Evolutionary conservation across 2,797 vertebrate species (phyloP).

Genomic region (Muscicapa striata): DNA sequence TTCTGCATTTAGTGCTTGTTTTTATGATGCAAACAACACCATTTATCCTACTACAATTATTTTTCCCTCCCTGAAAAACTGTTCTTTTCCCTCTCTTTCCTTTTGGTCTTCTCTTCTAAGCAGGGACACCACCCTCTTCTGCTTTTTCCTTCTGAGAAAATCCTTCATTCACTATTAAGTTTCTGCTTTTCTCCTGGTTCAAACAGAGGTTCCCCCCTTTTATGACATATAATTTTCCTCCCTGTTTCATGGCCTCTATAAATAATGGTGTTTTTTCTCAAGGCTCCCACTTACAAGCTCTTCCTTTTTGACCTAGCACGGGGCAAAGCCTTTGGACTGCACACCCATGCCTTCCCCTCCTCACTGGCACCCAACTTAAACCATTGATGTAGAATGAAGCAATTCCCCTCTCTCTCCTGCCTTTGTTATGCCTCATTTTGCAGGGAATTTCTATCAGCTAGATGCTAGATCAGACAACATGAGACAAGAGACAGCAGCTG

Average conservation of each 20-base stretch:
- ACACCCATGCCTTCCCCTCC: rapidly evolving
- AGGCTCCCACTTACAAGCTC: not conserved
- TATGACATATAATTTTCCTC: not conserved
- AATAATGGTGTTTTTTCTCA: not conserved
- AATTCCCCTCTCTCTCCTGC: not conserved
- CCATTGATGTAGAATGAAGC: not conserved
- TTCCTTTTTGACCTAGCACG: not conserved
- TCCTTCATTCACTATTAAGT: not conserved
- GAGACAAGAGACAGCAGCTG: conserved; percentile 19
- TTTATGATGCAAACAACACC: not conserved
- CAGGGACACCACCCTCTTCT: not conserved
- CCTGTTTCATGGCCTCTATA: not conserved
- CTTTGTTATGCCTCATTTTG: conserved; percentile 23
- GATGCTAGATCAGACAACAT: not conserved
- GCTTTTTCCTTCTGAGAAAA: not conserved
- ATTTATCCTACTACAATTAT: not conserved
- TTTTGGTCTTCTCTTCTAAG: not conserved
- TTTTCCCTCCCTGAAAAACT: not conserved
- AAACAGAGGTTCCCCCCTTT: not conserved
- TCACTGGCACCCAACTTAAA: not conserved
- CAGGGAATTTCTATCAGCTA: not conserved
- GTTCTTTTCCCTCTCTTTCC: not conserved
- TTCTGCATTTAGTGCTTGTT: not conserved
- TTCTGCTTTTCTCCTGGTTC: not conserved
- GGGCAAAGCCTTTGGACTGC: not conserved